phyloP scores from a whole-genome alignment of 2,113 vertebrate species.

The Pedionomus torquatus region DNA sequence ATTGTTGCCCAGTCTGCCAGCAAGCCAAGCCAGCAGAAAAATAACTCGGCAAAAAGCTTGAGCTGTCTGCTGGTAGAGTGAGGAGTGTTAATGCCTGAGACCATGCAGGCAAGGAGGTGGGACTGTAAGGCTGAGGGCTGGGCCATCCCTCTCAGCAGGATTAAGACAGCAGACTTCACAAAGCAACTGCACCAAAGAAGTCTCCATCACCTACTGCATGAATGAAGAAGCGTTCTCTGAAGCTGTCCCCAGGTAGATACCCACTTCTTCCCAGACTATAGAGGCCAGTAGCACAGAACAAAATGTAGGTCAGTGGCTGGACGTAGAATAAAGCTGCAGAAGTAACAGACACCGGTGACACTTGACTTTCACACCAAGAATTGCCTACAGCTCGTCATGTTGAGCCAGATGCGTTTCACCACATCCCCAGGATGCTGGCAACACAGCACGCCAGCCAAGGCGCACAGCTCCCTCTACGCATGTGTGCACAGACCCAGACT shows the following conservation, averaged over 20 bases:
- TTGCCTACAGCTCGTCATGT: neutral
- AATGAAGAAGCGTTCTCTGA: neutral
- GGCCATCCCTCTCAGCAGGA: neutral
- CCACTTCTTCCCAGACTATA: neutral
- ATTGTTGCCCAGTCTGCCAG: neutral
- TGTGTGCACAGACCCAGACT: neutral
- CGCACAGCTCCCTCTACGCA: fast-evolving
- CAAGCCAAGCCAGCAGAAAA: neutral
- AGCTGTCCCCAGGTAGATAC: neutral
- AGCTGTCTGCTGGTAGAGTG: neutral
- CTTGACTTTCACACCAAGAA: neutral
- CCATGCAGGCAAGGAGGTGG: neutral
- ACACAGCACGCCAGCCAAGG: neutral
- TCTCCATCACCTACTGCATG: neutral
- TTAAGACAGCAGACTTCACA: neutral
- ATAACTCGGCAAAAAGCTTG: neutral
- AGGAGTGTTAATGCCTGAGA: neutral
- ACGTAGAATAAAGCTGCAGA: neutral
- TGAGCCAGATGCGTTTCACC: neutral
- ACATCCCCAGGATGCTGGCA: neutral
- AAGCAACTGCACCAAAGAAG: neutral
- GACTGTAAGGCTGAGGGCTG: neutral
- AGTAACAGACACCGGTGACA: neutral
- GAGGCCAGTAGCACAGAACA: neutral
- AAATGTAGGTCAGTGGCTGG: neutral